These are phyloP conservation scores for Margaritifera margaritifera DNA, from an alignment of 2,888 invertebrate genomes.

Conservation along the genomic window DNA sequence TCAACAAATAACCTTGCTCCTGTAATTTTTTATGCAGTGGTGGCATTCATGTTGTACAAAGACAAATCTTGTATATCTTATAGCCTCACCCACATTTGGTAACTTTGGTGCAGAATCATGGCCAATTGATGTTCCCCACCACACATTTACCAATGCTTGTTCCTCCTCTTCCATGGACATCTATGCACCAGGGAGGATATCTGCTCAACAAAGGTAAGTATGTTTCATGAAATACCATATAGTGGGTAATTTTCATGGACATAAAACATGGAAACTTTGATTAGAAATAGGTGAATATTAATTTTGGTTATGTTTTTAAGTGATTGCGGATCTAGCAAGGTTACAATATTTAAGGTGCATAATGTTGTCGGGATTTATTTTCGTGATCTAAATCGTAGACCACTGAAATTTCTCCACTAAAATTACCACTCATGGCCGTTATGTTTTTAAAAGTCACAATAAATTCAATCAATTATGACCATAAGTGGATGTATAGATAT, in stretches of 20 bases:
- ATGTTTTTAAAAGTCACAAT: too few species aligned
- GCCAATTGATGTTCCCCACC: slow-evolving; percentile 83
- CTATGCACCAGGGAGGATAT: slow-evolving; percentile 82
- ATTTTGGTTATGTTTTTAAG: slow-evolving; percentile 7
- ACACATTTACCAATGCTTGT: slow-evolving; percentile 82
- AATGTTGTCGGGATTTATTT: slow-evolving; percentile 18
- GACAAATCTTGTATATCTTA: slow-evolving; percentile 51
- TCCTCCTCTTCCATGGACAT: slow-evolving; percentile 91
- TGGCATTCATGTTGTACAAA: too few species aligned
- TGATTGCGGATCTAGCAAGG: neutral
- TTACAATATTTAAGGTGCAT: neutral
- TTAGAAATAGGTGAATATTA: neutral
- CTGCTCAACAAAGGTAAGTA: slow-evolving; percentile 74
- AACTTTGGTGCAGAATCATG: slow-evolving; percentile 80
- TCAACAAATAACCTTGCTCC: too few species aligned
- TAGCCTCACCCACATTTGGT: slow-evolving; percentile 88
- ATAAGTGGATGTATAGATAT: too few species aligned
- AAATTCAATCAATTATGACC: too few species aligned
- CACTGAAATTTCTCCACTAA: slow-evolving; percentile 78
- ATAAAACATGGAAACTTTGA: neutral
- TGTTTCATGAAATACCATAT: neutral
- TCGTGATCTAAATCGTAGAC: slow-evolving; percentile 77
- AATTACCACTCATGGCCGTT: too few species aligned
- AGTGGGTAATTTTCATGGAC: too few species aligned
- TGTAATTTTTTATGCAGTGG: too few species aligned